These are phyloP conservation scores for Aphidius ervi DNA, from an alignment of 1,140 invertebrate species.

Conservation along the genomic window DNA sequence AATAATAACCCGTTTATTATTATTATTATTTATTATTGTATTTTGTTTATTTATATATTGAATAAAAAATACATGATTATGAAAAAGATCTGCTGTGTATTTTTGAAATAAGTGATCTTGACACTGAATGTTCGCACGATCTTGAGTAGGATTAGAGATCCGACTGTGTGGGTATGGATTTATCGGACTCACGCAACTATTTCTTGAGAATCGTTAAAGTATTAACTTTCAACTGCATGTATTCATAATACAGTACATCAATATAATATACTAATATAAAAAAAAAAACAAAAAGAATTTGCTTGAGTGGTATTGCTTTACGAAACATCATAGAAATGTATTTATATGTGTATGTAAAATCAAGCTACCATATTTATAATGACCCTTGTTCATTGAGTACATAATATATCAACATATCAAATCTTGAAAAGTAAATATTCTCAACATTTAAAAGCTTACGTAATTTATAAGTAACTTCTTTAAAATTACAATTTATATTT, in stretches of 20 bases:
- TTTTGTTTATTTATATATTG: background rate
- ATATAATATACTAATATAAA: no score
- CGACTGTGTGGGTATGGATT: constrained; percentile 16
- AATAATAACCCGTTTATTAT: background rate
- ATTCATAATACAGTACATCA: no score
- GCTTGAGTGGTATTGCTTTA: no score
- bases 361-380: background rate
- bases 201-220: constrained; percentile 1
- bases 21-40: background rate
- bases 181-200: constrained; percentile 14
- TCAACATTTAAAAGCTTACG: no score
- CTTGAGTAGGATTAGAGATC: constrained; percentile 15
- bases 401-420: constrained; percentile 1
- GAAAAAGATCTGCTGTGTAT: background rate
- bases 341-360: no score
- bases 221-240: background rate
- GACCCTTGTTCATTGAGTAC: constrained; percentile 21
- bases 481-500: no score
- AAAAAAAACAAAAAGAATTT: no score
- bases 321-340: no score
- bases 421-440: no score
- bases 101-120: constrained; percentile 12
- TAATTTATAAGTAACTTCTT: no score
- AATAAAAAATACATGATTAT: background rate
- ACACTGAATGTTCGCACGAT: constrained; percentile 18